A percentile compares a stretch with the other conserved stretches of the same genome.
phyloP scores from a whole-genome alignment of 2,888 invertebrate species.

The Coelopa pilipes region DNA sequence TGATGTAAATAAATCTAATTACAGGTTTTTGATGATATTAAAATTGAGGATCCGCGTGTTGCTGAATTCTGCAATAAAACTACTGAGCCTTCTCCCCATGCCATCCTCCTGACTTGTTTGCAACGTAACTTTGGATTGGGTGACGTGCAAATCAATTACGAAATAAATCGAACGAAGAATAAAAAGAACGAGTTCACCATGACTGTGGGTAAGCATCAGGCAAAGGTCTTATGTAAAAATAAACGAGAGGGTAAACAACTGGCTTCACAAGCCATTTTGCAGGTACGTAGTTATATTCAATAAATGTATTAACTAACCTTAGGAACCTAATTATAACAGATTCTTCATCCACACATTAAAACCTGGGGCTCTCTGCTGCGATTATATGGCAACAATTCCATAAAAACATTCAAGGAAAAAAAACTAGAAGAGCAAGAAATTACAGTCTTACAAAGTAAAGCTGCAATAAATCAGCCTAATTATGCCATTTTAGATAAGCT shows the following conservation, averaged over 20 bases:
- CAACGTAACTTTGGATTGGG: conserved; percentile 92
- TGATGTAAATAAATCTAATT: conserved; percentile 22
- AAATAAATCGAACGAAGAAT: conserved; percentile 86
- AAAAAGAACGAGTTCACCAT: conserved; percentile 95
- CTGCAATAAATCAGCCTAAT: conserved; percentile 90
- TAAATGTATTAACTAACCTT: not conserved
- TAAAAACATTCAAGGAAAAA: conserved; percentile 91
- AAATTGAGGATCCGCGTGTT: conserved; percentile 93
- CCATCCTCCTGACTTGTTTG: conserved; percentile 90
- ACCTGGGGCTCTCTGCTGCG: conserved; percentile 95
- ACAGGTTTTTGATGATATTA: conserved; percentile 91
- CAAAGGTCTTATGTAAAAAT: conserved; percentile 92
- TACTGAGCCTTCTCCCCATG: conserved; percentile 94
- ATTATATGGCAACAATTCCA: conserved; percentile 90
- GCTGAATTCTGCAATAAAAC: conserved; percentile 96
- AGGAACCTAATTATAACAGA: conserved; percentile 67
- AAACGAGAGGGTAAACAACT: conserved; percentile 96
- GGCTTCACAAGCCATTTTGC: conserved; percentile 93
- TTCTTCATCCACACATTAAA: conserved; percentile 92
- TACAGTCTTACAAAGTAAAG: conserved; percentile 87
- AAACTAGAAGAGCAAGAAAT: conserved; percentile 93
- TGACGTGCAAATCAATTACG: conserved; percentile 87
- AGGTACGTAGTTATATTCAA: conserved; percentile 68
- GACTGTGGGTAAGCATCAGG: conserved; percentile 92
- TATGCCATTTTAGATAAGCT: conserved; percentile 89